Percentiles rank a stretch among this genome's conserved stretches.
Evolutionary conservation across 2,113 vertebrate species (phyloP).

Genomic region (Pipa parva): DNA sequence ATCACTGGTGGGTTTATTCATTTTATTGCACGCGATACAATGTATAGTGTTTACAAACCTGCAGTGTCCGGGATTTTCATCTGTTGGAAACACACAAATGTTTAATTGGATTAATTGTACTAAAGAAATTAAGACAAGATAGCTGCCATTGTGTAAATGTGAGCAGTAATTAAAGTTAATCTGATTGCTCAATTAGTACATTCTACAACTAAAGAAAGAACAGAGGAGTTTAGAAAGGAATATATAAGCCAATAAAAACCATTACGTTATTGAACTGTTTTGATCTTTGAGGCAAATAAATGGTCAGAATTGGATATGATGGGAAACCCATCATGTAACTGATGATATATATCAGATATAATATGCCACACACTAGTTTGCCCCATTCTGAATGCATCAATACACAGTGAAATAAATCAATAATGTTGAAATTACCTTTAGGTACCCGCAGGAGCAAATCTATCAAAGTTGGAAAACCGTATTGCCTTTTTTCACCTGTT

Average conservation of each 20-base stretch:
- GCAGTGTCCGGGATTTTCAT: conserved; percentile 19
- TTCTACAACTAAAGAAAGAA: conserved; percentile 3
- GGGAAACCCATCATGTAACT: neutral
- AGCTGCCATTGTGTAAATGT: conserved; percentile 30
- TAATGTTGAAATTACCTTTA: too few relatives aligned
- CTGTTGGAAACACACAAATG: conserved; percentile 21
- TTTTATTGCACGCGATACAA: neutral
- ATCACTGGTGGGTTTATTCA: too few relatives aligned
- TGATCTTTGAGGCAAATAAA: neutral
- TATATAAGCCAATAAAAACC: neutral
- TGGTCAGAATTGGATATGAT: neutral
- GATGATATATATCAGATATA: too few relatives aligned
- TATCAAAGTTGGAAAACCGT: too few relatives aligned
- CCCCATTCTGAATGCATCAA: too few relatives aligned
- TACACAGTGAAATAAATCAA: too few relatives aligned
- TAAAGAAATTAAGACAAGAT: conserved; percentile 31
- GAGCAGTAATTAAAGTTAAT: conserved; percentile 38
- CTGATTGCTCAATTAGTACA: conserved; percentile 39
- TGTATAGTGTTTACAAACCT: neutral
- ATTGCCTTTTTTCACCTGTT: too few relatives aligned
- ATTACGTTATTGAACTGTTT: conserved; percentile 12
- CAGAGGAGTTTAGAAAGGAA: neutral
- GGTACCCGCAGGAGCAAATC: too few relatives aligned
- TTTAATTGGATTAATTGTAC: conserved; percentile 33
- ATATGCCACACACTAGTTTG: too few relatives aligned